Evolutionary conservation across 2,113 vertebrate genomes (phyloP).

Genomic region (Neomonachus schauinslandi): DNA sequence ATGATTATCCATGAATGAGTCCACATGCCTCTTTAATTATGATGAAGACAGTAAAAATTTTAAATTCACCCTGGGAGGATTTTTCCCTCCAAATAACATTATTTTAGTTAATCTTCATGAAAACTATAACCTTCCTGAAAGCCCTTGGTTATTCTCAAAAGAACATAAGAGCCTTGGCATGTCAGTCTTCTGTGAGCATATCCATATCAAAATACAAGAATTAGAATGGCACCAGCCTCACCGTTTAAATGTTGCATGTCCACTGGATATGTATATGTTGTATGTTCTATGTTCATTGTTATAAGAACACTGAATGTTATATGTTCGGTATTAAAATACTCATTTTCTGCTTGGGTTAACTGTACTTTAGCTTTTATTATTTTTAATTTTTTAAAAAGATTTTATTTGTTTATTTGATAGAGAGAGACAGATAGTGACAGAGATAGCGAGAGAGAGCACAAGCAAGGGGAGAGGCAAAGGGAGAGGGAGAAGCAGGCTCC

Average conservation of each 20-base stretch:
- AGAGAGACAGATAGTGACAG: too few relatives aligned
- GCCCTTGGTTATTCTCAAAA: not conserved
- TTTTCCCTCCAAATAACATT: slow-evolving; percentile 10
- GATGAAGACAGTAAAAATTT: not conserved
- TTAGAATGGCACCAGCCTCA: not conserved
- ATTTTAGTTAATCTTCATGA: slow-evolving; percentile 22
- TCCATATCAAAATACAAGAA: not conserved
- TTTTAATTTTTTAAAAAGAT: too few relatives aligned
- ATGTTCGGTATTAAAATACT: not conserved
- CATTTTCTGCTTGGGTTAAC: not conserved
- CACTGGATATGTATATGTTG: not conserved
- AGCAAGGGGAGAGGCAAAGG: too few relatives aligned
- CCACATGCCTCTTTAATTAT: not conserved
- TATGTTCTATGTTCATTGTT: not conserved
- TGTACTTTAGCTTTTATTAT: too few relatives aligned
- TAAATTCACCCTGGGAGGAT: not conserved
- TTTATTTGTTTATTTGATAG: too few relatives aligned
- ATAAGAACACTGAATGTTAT: not conserved
- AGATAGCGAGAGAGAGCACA: too few relatives aligned
- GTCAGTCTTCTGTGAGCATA: not conserved
- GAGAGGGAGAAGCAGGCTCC: too few relatives aligned
- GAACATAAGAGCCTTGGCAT: not conserved
- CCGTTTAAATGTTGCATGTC: not conserved
- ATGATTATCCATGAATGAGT: not conserved
- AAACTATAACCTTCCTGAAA: slow-evolving; percentile 5